phyloP scores from a whole-genome alignment of 1,140 invertebrate species.

The Lordiphosa mommai region DNA sequence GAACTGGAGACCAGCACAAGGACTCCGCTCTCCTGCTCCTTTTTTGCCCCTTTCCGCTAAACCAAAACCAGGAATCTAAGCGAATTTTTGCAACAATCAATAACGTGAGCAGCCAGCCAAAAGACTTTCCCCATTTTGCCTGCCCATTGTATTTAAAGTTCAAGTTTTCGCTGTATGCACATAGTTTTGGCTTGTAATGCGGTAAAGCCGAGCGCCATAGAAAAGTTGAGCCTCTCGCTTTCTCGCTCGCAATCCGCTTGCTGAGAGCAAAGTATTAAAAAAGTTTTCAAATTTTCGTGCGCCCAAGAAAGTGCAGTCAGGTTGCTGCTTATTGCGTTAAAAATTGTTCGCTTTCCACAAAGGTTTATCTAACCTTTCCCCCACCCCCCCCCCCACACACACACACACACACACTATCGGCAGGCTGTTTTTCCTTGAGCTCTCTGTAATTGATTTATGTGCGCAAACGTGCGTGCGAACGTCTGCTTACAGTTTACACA shows the following conservation, averaged over 20 bases:
- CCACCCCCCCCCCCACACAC: not conserved
- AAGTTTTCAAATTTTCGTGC: constrained; percentile 70
- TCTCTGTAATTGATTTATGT: constrained; percentile 73
- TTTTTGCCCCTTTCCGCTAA: not conserved
- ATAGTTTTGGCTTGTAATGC: constrained; percentile 40
- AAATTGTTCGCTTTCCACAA: constrained; percentile 11
- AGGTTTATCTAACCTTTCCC: not conserved
- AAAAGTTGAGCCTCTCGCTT: no score
- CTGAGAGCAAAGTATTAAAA: constrained; percentile 58
- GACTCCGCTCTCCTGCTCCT: no score
- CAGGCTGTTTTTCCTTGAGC: constrained; percentile 36
- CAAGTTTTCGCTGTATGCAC: constrained; percentile 43
- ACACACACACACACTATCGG: constrained; percentile 20
- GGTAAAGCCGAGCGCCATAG: constrained; percentile 27
- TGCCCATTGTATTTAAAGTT: constrained; percentile 27
- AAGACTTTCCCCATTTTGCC: not conserved
- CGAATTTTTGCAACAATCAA: constrained; percentile 53
- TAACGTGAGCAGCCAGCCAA: constrained; percentile 30
- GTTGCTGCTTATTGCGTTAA: constrained; percentile 72
- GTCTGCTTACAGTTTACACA: constrained; percentile 60
- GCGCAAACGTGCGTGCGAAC: constrained; percentile 62
- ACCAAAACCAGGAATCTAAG: constrained; percentile 4
- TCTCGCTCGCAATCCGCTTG: constrained; percentile 1
- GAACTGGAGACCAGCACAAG: constrained; percentile 8
- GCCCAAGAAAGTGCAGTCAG: constrained; percentile 62